These are phyloP conservation scores for Crotalus viridis DNA, from an alignment of 2,113 vertebrate species.

Conservation along the genomic window DNA sequence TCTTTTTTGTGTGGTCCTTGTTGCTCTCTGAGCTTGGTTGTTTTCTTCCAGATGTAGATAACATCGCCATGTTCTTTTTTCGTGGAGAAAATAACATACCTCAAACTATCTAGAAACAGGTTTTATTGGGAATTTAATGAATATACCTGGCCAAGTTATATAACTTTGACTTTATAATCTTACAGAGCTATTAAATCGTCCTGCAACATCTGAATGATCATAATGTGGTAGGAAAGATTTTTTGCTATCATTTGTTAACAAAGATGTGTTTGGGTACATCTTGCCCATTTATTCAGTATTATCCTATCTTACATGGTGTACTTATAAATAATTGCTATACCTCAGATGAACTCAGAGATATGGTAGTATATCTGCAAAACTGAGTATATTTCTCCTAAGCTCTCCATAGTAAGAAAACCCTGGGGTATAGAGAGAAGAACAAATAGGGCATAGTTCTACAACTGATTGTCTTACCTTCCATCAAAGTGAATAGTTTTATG, in stretches of 20 bases:
- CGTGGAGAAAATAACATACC: background rate
- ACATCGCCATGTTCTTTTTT: background rate
- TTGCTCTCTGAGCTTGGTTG: background rate
- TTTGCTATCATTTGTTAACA: background rate
- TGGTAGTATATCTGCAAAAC: background rate
- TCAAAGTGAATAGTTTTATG: background rate
- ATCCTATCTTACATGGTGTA: background rate
- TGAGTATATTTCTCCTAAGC: background rate
- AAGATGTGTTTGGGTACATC: background rate
- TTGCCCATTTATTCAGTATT: background rate
- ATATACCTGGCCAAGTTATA: too few relatives aligned
- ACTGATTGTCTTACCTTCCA: background rate
- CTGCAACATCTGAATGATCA: background rate
- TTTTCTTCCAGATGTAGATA: background rate
- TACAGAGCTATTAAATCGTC: background rate
- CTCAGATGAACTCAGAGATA: background rate
- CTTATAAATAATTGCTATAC: background rate
- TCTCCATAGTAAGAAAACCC: background rate
- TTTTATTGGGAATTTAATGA: background rate
- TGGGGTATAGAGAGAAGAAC: background rate
- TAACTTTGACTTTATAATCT: background rate
- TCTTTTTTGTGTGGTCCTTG: background rate
- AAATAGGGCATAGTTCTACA: background rate
- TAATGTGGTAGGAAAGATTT: background rate
- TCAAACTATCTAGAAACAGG: background rate